phyloP scores from a whole-genome alignment of 2,888 invertebrate genomes.

The Archaeoteleia sp. region DNA sequence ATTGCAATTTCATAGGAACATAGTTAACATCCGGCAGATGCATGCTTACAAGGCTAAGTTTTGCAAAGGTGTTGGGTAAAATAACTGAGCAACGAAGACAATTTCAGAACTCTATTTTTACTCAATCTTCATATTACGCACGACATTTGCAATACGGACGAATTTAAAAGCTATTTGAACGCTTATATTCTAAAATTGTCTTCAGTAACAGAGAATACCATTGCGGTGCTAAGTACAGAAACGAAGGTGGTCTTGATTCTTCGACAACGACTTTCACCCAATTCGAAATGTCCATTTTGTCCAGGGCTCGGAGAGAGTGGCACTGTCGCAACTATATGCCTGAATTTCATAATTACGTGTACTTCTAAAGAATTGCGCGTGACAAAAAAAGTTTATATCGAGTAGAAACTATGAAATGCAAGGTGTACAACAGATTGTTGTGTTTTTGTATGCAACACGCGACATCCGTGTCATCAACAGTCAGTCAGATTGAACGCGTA shows the following conservation, averaged over 20 bases:
- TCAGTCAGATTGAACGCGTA: constrained; percentile 99
- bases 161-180: no score
- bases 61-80: constrained; percentile 70
- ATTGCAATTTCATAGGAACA: constrained; percentile 61
- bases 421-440: constrained; percentile 75
- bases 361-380: constrained; percentile 28
- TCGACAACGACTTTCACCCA: not conserved
- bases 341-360: constrained; percentile 14
- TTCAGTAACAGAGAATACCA: constrained; percentile 27
- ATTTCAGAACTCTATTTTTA: constrained; percentile 25
- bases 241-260: constrained; percentile 2
- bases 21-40: constrained; percentile 66
- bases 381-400: constrained; percentile 50
- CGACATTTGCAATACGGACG: no score
- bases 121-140: no score
- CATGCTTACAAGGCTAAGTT: constrained; percentile 69
- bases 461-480: constrained; percentile 79
- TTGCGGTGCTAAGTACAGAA: constrained; percentile 21
- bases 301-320: constrained; percentile 3
- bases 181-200: constrained; percentile 35
- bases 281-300: not conserved
- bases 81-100: constrained; percentile 49
- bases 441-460: constrained; percentile 75
- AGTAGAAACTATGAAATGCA: constrained; percentile 59
- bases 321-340: constrained; percentile 25